Conservation (phyloP, 2,888 invertebrate genomes). For the Latheticus oryzae region DNA sequence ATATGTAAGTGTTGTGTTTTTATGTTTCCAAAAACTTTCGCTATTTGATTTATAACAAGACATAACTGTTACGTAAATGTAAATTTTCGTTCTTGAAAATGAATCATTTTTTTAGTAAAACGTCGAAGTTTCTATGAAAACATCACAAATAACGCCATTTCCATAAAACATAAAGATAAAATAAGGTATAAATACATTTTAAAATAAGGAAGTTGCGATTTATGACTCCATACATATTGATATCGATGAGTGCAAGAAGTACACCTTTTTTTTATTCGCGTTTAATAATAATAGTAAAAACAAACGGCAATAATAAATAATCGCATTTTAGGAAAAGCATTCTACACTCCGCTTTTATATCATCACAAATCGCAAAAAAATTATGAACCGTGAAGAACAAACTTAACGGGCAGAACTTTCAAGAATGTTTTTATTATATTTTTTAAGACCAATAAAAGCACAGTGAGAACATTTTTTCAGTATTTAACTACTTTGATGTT, state of each 20-base stretch:
- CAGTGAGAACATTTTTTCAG: slow-evolving; percentile 12
- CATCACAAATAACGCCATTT: slow-evolving; percentile 14
- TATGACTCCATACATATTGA: slow-evolving; percentile 27
- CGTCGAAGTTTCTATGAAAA: slow-evolving; percentile 11
- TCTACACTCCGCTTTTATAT: not conserved
- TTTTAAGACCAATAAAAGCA: slow-evolving; percentile 18
- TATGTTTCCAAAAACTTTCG: slow-evolving; percentile 15
- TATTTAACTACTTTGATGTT: slow-evolving; percentile 12
- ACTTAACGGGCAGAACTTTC: slow-evolving; percentile 13
- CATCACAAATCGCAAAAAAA: slow-evolving; percentile 8
- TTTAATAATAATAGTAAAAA: slow-evolving; percentile 2
- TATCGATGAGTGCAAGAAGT: slow-evolving; percentile 1
- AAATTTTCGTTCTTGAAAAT: slow-evolving; percentile 15
- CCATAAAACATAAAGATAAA: slow-evolving; percentile 28
- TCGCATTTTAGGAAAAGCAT: not conserved
- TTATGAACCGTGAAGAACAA: slow-evolving; percentile 19
- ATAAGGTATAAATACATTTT: slow-evolving; percentile 22
- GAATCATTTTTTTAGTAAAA: slow-evolving; percentile 9
- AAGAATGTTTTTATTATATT: slow-evolving; percentile 15
- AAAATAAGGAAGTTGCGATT: slow-evolving; percentile 20
- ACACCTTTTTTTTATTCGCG: not conserved
- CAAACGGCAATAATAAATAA: slow-evolving; percentile 9
- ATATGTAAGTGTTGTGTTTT: slow-evolving; percentile 14
- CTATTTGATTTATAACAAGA: slow-evolving; percentile 4
- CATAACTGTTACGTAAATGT: slow-evolving; percentile 23